phyloP scores from a whole-genome alignment of 1,140 invertebrate genomes.

The Hyles euphorbiae region DNA sequence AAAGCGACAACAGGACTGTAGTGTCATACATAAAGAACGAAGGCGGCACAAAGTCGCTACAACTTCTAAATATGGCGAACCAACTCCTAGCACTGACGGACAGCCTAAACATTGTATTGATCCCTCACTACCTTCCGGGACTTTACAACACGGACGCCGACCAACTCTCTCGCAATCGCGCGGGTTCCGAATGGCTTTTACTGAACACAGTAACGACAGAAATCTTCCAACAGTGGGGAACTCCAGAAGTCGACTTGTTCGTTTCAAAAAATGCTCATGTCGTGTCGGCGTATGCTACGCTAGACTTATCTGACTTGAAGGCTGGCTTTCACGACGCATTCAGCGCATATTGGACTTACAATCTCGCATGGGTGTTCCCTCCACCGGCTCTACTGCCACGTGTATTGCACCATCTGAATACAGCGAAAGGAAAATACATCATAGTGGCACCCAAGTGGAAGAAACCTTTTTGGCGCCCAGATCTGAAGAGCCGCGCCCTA shows the following conservation, averaged over 20 bases:
- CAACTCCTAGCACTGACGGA: constrained; percentile 29
- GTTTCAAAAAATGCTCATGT: constrained; percentile 14
- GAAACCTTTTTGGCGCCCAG: constrained; percentile 18
- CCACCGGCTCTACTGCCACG: constrained; percentile 12
- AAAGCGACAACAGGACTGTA: constrained; percentile 38
- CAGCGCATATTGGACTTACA: too few species aligned
- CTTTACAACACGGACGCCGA: constrained; percentile 18
- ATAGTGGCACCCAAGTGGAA: constrained; percentile 25
- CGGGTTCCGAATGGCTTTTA: constrained; percentile 35
- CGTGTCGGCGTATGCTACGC: constrained; percentile 1
- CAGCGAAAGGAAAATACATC: constrained; percentile 17
- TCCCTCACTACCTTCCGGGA: constrained; percentile 24
- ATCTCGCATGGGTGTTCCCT: constrained; percentile 17
- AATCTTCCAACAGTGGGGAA: constrained; percentile 29
- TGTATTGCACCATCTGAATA: constrained; percentile 23
- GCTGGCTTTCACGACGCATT: too few species aligned
- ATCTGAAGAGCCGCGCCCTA: constrained; percentile 19
- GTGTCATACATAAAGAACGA: constrained; percentile 35
- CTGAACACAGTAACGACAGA: constrained; percentile 16
- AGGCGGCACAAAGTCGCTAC: constrained; percentile 35
- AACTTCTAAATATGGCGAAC: constrained; percentile 28
- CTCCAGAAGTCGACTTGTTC: constrained; percentile 36
- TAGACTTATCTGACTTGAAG: constrained; percentile 1
- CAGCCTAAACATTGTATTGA: constrained; percentile 21
- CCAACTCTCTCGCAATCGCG: constrained; percentile 23